These are phyloP conservation scores for Drosophila kanapiae DNA, from an alignment of 1,140 invertebrate species.

Conservation along the genomic window DNA sequence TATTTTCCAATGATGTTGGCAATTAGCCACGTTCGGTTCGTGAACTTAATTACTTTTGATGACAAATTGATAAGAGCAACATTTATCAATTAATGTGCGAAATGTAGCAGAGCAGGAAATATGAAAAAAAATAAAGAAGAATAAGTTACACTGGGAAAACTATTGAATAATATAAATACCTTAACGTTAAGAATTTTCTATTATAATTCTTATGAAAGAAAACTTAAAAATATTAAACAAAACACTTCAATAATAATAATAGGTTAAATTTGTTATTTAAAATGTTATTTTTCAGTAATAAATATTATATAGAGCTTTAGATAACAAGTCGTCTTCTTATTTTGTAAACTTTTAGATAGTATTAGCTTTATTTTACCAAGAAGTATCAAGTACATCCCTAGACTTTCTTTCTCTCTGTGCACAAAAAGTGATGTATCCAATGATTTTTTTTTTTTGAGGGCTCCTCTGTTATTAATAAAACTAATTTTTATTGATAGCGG, in stretches of 20 bases:
- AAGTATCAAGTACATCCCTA: too few species aligned
- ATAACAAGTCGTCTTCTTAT: too few species aligned
- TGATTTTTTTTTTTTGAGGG: conserved; percentile 6
- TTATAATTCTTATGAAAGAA: too few species aligned
- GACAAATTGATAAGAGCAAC: conserved; percentile 67
- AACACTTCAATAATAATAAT: too few species aligned
- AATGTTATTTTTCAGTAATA: not conserved
- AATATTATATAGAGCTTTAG: too few species aligned
- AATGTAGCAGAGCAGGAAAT: conserved; percentile 40
- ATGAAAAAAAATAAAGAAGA: conserved; percentile 26
- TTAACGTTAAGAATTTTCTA: not conserved
- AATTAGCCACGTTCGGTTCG: conserved; percentile 48
- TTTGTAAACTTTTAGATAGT: too few species aligned
- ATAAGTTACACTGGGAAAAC: conserved; percentile 14
- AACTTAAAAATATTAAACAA: too few species aligned
- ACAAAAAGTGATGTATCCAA: not conserved
- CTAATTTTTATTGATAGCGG: conserved; percentile 67
- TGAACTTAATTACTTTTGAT: conserved; percentile 71
- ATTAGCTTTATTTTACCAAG: too few species aligned
- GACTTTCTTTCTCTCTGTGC: not conserved
- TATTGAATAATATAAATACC: not conserved
- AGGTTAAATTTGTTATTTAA: too few species aligned
- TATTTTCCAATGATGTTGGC: conserved; percentile 38
- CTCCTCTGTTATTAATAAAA: conserved; percentile 45
- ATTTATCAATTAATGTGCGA: conserved; percentile 80